Percentiles rank a stretch among this genome's conserved stretches.
Conservation (phyloP, 2,113 vertebrate species). For the Thinocorus orbignyianus region DNA sequence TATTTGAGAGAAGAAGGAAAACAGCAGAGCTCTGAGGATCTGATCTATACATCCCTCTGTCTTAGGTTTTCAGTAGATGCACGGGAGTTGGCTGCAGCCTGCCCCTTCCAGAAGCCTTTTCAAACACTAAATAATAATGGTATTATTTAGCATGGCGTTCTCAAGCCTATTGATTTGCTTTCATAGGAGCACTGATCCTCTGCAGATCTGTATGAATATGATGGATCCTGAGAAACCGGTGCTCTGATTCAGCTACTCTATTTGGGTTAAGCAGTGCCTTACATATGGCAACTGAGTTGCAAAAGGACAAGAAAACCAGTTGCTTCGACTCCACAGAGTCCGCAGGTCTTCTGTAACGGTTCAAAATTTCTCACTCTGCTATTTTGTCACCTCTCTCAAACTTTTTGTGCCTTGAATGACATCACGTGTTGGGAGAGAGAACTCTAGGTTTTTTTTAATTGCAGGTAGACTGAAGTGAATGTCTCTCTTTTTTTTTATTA, state of each 20-base stretch:
- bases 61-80: neutral
- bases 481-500: neutral
- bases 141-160: neutral
- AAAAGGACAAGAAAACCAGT: rapidly evolving
- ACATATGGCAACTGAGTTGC: rapidly evolving
- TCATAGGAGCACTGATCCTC: rapidly evolving
- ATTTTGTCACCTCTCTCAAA: neutral
- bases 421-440: rapidly evolving
- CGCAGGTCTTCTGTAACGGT: neutral
- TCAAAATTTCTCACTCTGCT: neutral
- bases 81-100: neutral
- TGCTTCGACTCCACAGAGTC: neutral
- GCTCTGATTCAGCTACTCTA: neutral
- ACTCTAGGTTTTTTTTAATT: rapidly evolving
- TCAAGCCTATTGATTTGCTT: neutral
- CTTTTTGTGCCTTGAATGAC: neutral
- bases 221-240: neutral
- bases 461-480: neutral
- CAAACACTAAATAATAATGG: neutral
- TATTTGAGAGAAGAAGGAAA: neutral
- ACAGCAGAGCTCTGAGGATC: neutral
- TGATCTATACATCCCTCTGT: rapidly evolving
- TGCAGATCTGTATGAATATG: neutral
- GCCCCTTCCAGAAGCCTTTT: neutral
- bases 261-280: neutral